These are phyloP conservation scores for Trissolcus brochymenae DNA, from an alignment of 2,888 invertebrate genomes.

Conservation along the genomic window DNA sequence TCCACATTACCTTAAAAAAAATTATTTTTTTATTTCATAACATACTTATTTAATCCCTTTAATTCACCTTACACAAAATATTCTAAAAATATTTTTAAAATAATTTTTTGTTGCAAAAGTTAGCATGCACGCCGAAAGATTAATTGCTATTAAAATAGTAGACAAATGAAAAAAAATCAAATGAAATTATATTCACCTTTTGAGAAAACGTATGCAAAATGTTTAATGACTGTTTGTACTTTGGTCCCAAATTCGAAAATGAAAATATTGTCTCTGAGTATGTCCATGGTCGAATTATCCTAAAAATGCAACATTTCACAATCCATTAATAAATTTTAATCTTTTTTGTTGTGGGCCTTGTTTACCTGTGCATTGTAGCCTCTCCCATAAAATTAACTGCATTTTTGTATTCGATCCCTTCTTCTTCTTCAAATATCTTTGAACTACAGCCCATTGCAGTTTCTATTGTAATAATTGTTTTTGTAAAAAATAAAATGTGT, in stretches of 20 bases:
- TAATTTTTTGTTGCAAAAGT: no score
- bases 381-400: slow-evolving; percentile 32
- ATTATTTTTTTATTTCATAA: no score
- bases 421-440: slow-evolving; percentile 37
- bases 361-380: slow-evolving; percentile 20
- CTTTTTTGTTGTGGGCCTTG: neutral
- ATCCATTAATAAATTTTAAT: slow-evolving; percentile 12
- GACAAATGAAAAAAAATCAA: no score
- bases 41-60: no score
- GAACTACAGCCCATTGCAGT: slow-evolving; percentile 45
- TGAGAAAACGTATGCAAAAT: slow-evolving; percentile 22
- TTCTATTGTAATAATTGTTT: slow-evolving; percentile 3
- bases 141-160: neutral
- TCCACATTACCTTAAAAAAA: no score
- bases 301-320: neutral
- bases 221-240: slow-evolving; percentile 15
- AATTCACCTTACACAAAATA: no score
- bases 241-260: slow-evolving; percentile 42
- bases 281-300: slow-evolving; percentile 29
- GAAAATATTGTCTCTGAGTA: slow-evolving; percentile 68
- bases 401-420: slow-evolving; percentile 32
- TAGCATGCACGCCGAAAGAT: no score
- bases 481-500: no score
- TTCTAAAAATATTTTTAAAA: no score
- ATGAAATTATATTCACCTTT: slow-evolving; percentile 6